Percentiles rank a stretch among this genome's conserved stretches.
Conservation (phyloP, 2,113 vertebrate species). For the Corythoichthys haematopterus region DNA sequence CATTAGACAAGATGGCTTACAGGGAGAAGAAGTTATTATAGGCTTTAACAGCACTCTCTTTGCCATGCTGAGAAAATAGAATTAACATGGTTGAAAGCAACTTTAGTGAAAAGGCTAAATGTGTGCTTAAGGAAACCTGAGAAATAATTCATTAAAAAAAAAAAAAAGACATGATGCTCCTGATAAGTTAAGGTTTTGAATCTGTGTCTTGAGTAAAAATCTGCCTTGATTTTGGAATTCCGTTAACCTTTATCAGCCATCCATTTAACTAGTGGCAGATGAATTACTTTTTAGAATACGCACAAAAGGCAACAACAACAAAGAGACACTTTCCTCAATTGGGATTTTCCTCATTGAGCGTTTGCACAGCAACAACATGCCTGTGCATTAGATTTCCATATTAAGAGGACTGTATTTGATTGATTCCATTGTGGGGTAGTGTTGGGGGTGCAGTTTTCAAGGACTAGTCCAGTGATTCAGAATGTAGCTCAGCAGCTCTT, state of each 20-base stretch:
- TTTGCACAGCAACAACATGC: constrained; percentile 7
- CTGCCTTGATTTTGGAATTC: background rate
- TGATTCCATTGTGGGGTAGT: background rate
- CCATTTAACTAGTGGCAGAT: background rate
- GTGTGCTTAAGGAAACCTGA: constrained; percentile 30
- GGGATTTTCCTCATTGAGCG: background rate
- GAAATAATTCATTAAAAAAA: background rate
- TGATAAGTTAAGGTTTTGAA: background rate
- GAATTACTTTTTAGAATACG: background rate
- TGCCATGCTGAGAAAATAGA: constrained; percentile 31
- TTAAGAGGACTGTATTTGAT: constrained; percentile 7
- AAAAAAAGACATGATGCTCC: background rate
- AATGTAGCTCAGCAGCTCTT: background rate
- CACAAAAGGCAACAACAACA: background rate
- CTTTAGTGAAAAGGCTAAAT: constrained; percentile 13
- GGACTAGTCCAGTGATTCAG: background rate
- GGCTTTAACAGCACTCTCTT: constrained; percentile 36
- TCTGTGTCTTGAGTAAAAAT: background rate
- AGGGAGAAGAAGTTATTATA: constrained; percentile 42
- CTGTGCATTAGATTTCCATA: constrained; percentile 7
- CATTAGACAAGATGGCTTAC: constrained; percentile 62
- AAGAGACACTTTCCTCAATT: background rate
- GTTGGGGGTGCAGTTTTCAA: background rate
- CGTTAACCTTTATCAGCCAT: background rate
- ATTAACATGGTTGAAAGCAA: constrained; percentile 10